Base-by-base conservation (phyloP, 2,113 vertebrate species). In the Prunella himalayana region DNA sequence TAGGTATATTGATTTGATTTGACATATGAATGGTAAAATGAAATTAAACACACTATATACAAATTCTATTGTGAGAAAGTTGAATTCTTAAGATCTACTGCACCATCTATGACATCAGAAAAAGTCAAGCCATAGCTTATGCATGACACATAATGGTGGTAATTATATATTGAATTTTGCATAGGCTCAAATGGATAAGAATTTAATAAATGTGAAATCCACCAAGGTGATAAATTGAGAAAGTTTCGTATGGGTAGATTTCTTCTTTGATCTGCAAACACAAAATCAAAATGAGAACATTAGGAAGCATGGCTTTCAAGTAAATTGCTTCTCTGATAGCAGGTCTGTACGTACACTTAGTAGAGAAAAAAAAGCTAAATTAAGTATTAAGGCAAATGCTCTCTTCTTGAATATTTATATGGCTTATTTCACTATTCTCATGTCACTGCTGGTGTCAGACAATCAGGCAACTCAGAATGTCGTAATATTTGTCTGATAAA, bases 241-340 rank as follows among this genome's bases (percentile, higher is more conserved):
- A 97, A 94, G 41, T 69, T 97, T 96, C 22, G 25, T 71, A 72
- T 57, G 80, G 60, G 60, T 89, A 94, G 82, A 97, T 97, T 97
- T 86, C 63, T 57, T 97, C 76, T 97, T 97, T 98, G 95, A 97
- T 98, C 94, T 98, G 96, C 94, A 98, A 97, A 97, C 81, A 97
- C 88, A 96, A 97, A 97, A 97, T 94, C 85, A 81, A 96, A 97
- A 97, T 97, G 93, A 97, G 87, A 97, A 91, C 93, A 94, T 96
- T 91, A 94, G 70, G 90, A 97, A 95, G 94, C 41, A 84, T 37
- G 86, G 90, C 96, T 95, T 96, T 95, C 95, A 96, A 92, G 89
- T 96, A 97, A 98, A 97, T 97, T 96, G 65, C 86, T 97, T 97
- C 92, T 94, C 84, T 95, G 92, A 97, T 97, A 97, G 95, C 72